Evolutionary conservation across 2,888 invertebrate species (phyloP).

Genomic region (Melangyna quadrimaculata): DNA sequence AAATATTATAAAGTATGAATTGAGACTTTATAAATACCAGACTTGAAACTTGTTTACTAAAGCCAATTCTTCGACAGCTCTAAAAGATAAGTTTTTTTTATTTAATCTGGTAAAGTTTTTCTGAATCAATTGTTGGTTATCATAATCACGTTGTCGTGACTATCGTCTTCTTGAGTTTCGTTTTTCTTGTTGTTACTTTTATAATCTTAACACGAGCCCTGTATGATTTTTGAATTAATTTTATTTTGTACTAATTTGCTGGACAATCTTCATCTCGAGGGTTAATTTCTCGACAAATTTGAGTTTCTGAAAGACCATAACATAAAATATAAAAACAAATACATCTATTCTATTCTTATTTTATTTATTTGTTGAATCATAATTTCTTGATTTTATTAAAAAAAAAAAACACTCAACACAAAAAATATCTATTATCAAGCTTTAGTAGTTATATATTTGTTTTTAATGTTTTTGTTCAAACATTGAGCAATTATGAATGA

Average conservation of each 20-base stretch:
- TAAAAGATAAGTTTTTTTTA: too few species aligned
- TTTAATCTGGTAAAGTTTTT: too few species aligned
- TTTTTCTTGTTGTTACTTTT: too few species aligned
- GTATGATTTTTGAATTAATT: too few species aligned
- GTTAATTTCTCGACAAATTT: background rate
- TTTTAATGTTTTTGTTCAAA: slow-evolving; percentile 3
- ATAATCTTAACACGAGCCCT: too few species aligned
- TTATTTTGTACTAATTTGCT: background rate
- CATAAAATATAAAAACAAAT: background rate
- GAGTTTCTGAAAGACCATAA: background rate
- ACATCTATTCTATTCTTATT: background rate
- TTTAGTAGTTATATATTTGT: slow-evolving; percentile 41
- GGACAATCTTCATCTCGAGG: background rate
- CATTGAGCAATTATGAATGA: background rate
- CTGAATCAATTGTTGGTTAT: too few species aligned
- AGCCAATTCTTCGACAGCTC: too few species aligned
- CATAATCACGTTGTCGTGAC: too few species aligned
- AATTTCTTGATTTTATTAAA: slow-evolving; percentile 51
- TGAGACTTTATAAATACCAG: too few species aligned
- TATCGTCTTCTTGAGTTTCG: too few species aligned
- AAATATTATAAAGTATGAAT: too few species aligned
- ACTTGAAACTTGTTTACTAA: too few species aligned
- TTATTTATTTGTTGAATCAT: slow-evolving; percentile 46
- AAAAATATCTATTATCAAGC: slow-evolving; percentile 51
- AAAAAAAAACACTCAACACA: slow-evolving; percentile 64